Conservation (phyloP, 2,113 vertebrate species). For the Picathartes gymnocephalus region DNA sequence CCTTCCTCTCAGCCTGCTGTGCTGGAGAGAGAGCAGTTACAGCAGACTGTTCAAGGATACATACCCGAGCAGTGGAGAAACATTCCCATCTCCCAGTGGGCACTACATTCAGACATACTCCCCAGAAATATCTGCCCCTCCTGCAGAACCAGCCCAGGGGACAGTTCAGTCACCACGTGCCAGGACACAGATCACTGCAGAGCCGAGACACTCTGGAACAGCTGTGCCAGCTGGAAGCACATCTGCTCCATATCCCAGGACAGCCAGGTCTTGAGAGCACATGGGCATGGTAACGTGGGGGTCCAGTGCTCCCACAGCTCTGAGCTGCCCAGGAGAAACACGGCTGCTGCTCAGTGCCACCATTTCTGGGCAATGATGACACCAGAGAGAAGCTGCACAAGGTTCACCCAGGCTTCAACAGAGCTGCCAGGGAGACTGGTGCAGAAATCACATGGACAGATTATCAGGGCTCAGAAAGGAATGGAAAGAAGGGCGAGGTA, state of each 20-base stretch:
- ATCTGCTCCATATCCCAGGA: rapidly evolving
- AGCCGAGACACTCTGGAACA: rapidly evolving
- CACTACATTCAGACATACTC: not conserved
- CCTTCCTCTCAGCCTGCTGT: not conserved
- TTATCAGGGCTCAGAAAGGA: not conserved
- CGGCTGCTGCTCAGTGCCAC: not conserved
- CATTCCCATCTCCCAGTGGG: not conserved
- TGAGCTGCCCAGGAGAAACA: not conserved
- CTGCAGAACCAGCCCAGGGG: not conserved
- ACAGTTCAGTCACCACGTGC: rapidly evolving
- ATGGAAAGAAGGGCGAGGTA: not conserved
- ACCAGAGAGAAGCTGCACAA: not conserved
- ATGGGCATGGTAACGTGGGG: rapidly evolving
- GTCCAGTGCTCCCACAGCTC: not conserved
- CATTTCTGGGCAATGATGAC: rapidly evolving
- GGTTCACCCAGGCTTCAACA: not conserved
- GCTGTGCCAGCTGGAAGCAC: not conserved
- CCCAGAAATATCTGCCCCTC: not conserved
- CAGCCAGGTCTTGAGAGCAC: not conserved
- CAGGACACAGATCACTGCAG: not conserved
- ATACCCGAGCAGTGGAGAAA: not conserved
- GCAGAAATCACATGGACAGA: rapidly evolving
- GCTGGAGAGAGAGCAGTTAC: not conserved
- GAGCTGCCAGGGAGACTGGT: not conserved
- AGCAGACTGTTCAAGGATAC: not conserved